Conservation (phyloP, 2,797 vertebrate genomes). For the Eidolon dupreanum region DNA sequence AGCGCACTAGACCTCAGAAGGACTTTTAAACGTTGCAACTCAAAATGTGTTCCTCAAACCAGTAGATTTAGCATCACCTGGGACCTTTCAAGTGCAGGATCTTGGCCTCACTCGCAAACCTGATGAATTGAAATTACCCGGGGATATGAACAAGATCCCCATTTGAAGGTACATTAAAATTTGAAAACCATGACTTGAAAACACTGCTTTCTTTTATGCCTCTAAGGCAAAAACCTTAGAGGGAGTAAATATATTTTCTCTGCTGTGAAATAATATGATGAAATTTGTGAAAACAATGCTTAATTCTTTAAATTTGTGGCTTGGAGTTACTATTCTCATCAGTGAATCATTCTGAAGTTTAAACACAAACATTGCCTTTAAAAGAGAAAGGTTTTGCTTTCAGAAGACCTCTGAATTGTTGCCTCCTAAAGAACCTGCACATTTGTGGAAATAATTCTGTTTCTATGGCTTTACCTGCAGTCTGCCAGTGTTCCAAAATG, state of each 20-base stretch:
- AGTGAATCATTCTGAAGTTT: neutral
- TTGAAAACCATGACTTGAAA: neutral
- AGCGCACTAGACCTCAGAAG: neutral
- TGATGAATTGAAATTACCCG: neutral
- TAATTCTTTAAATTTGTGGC: conserved; percentile 7
- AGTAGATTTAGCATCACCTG: neutral
- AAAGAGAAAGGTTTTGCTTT: neutral
- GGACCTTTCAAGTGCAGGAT: neutral
- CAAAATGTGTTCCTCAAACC: neutral
- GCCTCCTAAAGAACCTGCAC: conserved; percentile 44
- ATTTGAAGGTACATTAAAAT: neutral
- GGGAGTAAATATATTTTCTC: neutral
- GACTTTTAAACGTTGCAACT: neutral
- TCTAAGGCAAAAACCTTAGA: neutral
- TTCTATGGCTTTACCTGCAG: conserved; percentile 32
- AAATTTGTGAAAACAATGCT: conserved; percentile 38
- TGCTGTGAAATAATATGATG: neutral
- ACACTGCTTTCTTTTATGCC: neutral
- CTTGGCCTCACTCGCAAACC: neutral
- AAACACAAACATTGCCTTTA: neutral
- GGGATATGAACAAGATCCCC: neutral
- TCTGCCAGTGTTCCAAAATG: conserved; percentile 44
- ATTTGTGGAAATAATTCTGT: conserved; percentile 55
- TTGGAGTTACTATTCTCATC: neutral
- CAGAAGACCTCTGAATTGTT: conserved; percentile 36